These are phyloP conservation scores for Paraescarpia echinospica DNA, from an alignment of 1,140 invertebrate genomes.

Conservation along the genomic window DNA sequence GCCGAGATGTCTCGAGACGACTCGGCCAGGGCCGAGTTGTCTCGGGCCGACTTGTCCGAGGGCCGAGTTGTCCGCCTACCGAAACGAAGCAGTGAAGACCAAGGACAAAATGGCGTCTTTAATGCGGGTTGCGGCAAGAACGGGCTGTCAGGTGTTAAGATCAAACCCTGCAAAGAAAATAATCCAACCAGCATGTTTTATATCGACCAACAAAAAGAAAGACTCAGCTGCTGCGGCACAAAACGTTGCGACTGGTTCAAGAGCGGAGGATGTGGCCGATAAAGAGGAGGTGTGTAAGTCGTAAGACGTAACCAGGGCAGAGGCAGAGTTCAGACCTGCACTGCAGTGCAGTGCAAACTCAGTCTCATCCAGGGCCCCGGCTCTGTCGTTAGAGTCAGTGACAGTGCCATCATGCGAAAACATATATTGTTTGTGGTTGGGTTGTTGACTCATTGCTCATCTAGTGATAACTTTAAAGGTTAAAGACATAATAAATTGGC, in stretches of 20 bases:
- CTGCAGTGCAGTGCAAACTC: too few species aligned
- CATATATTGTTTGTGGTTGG: not conserved
- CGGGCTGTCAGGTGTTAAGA: not conserved
- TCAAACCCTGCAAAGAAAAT: not conserved
- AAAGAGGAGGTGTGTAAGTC: not conserved
- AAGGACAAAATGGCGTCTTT: not conserved
- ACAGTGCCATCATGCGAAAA: not conserved
- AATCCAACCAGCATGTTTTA: not conserved
- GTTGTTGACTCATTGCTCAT: not conserved
- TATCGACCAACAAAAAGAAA: slow-evolving; percentile 1
- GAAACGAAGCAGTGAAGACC: not conserved
- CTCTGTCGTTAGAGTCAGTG: not conserved
- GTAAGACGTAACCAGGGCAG: too few species aligned
- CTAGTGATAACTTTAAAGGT: not conserved
- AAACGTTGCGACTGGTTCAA: not conserved
- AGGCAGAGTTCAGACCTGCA: too few species aligned
- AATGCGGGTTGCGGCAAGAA: not conserved
- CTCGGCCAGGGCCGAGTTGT: too few species aligned
- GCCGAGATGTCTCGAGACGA: too few species aligned
- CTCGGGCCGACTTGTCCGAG: too few species aligned
- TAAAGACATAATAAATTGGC: too few species aligned
- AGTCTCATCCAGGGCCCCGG: not conserved
- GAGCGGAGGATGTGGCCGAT: not conserved
- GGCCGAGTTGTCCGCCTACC: too few species aligned
- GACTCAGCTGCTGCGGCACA: not conserved